Conservation (phyloP, 2,797 vertebrate genomes). For the Danio jaintianensis region DNA sequence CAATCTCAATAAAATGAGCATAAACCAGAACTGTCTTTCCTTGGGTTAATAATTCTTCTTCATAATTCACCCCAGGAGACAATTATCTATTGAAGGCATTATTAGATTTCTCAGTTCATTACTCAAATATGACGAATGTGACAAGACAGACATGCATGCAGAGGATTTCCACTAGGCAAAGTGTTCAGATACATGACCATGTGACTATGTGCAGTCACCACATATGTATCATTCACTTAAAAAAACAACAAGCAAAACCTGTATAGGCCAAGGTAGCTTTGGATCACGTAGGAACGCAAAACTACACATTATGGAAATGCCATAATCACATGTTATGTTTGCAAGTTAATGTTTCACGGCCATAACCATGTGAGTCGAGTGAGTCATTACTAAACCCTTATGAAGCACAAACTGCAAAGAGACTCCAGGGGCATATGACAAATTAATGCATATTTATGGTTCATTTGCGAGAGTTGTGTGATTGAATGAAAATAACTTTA, state of each 20-base stretch:
- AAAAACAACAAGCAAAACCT: slow-evolving; percentile 10
- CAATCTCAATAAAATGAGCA: slow-evolving; percentile 38
- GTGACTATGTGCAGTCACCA: not conserved
- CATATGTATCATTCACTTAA: slow-evolving; percentile 7
- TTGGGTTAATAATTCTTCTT: slow-evolving; percentile 49
- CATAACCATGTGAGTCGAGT: not conserved
- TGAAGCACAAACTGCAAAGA: not conserved
- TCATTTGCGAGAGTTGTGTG: slow-evolving; percentile 11
- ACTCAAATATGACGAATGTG: slow-evolving; percentile 46
- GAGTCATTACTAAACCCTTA: not conserved
- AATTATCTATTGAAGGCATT: slow-evolving; percentile 44
- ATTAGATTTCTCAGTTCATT: slow-evolving; percentile 54
- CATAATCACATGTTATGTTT: slow-evolving; percentile 19
- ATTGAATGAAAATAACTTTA: not conserved
- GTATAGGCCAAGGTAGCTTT: not conserved
- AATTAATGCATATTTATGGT: slow-evolving; percentile 1
- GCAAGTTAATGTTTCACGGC: slow-evolving; percentile 39
- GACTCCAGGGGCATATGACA: slow-evolving; percentile 20
- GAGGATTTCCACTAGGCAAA: slow-evolving; percentile 21
- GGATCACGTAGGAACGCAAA: not conserved
- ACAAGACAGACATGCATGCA: slow-evolving; percentile 24
- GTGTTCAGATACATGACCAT: slow-evolving; percentile 23
- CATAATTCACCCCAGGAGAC: slow-evolving; percentile 50
- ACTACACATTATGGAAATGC: slow-evolving; percentile 20
- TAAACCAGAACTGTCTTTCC: slow-evolving; percentile 29